A percentile compares a stretch with the other conserved stretches of the same genome.
Evolutionary conservation across 2,113 vertebrate genomes (phyloP).

Genomic region (Colinus virginianus): DNA sequence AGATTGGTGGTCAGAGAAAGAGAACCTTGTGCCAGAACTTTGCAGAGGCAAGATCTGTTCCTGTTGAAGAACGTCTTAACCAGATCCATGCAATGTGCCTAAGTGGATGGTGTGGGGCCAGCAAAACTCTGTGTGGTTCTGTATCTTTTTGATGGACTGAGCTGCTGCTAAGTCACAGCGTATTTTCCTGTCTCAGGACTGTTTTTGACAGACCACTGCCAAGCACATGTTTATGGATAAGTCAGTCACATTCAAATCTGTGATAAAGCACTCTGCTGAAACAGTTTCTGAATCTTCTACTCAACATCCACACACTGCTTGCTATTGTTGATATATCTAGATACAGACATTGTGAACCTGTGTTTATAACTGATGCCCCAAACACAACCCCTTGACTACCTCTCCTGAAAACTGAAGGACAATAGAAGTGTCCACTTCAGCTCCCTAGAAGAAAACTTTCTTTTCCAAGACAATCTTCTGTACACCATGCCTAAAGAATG

Average conservation of each 20-base stretch:
- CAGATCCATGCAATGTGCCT: rapidly evolving
- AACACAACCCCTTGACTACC: neutral
- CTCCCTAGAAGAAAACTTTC: neutral
- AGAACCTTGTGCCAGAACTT: neutral
- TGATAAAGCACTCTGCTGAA: neutral
- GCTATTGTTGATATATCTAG: neutral
- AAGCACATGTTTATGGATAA: rapidly evolving
- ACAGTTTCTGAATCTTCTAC: neutral
- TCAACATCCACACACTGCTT: neutral
- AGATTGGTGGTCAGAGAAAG: neutral
- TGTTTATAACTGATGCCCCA: neutral
- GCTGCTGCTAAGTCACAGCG: rapidly evolving
- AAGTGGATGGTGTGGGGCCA: neutral
- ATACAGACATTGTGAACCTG: neutral
- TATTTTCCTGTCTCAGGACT: neutral
- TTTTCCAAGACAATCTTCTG: rapidly evolving
- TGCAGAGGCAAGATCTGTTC: neutral
- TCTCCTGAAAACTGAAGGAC: neutral
- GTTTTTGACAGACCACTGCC: neutral
- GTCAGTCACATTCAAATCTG: neutral
- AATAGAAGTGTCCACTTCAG: neutral
- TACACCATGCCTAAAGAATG: rapidly evolving
- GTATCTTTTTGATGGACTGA: neutral
- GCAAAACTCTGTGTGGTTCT: rapidly evolving
- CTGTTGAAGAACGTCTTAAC: neutral